Percentiles rank a stretch among this genome's conserved stretches.
These are phyloP conservation scores for Saguinus midas DNA, from an alignment of 2,113 vertebrate genomes.

Conservation along the genomic window DNA sequence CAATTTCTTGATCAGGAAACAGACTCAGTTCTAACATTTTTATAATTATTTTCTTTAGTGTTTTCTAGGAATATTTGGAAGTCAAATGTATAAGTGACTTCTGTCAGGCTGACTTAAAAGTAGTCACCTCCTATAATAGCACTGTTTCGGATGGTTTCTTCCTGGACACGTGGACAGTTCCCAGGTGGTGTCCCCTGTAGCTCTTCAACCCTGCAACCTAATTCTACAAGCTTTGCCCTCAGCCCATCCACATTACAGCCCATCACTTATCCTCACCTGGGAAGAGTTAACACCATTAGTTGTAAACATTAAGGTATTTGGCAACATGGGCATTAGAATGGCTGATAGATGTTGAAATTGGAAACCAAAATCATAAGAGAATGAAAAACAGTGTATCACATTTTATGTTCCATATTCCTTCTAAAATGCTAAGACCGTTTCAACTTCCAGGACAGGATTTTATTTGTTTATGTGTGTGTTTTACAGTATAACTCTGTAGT, in stretches of 20 bases:
- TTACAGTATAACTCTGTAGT: neutral
- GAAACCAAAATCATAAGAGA: neutral
- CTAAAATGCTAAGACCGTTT: conserved; percentile 7
- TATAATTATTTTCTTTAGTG: neutral
- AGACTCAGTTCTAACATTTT: neutral
- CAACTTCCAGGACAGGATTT: neutral
- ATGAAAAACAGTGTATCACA: neutral
- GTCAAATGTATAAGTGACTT: neutral
- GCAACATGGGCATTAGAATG: neutral
- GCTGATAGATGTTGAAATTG: neutral
- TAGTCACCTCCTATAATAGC: neutral
- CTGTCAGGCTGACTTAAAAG: neutral
- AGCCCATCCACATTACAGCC: neutral
- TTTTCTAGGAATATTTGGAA: conserved; percentile 16
- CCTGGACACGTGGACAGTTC: neutral
- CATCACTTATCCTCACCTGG: neutral
- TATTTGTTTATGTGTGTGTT: neutral
- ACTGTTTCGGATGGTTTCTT: neutral
- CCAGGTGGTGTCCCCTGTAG: neutral
- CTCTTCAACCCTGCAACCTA: neutral
- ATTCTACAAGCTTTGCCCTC: neutral
- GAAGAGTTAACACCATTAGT: neutral
- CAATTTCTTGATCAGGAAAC: neutral
- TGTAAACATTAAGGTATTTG: neutral
- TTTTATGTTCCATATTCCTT: neutral